Percentiles rank a stretch among this genome's conserved stretches.
Conservation (phyloP, 2,888 invertebrate genomes). For the Orthonychiurus folsomi region DNA sequence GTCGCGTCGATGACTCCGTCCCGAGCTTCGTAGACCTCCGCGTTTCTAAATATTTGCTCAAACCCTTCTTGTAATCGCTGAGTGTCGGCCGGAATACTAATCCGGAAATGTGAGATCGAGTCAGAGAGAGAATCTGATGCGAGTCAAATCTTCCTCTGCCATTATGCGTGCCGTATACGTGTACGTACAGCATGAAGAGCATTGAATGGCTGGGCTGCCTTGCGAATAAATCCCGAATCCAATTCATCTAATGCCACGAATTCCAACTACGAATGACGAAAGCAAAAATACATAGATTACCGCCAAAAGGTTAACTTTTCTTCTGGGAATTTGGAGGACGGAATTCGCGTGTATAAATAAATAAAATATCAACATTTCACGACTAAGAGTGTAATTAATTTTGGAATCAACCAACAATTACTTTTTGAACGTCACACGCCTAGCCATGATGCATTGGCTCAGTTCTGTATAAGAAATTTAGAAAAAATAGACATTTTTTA, state of each 20-base stretch:
- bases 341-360: background rate
- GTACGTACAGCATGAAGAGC: background rate
- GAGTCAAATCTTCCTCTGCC: background rate
- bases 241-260: background rate
- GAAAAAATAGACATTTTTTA: too few relatives aligned
- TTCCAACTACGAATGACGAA: background rate
- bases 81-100: constrained; percentile 38
- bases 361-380: background rate
- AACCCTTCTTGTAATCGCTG: constrained; percentile 39
- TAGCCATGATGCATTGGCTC: too few relatives aligned
- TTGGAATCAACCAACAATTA: too few relatives aligned
- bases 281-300: too few relatives aligned
- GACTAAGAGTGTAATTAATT: background rate
- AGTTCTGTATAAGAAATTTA: too few relatives aligned
- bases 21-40: too few relatives aligned
- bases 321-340: too few relatives aligned
- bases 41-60: constrained; percentile 31
- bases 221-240: background rate
- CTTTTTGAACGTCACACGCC: too few relatives aligned
- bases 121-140: background rate
- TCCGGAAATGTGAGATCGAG: constrained; percentile 9
- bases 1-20: background rate
- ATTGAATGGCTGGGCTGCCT: background rate
- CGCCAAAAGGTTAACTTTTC: too few relatives aligned
- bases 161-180: background rate